Percentiles rank a stretch among this genome's conserved stretches.
Evolutionary conservation across 2,888 invertebrate species (phyloP).

Genomic region (Globia sparganii): DNA sequence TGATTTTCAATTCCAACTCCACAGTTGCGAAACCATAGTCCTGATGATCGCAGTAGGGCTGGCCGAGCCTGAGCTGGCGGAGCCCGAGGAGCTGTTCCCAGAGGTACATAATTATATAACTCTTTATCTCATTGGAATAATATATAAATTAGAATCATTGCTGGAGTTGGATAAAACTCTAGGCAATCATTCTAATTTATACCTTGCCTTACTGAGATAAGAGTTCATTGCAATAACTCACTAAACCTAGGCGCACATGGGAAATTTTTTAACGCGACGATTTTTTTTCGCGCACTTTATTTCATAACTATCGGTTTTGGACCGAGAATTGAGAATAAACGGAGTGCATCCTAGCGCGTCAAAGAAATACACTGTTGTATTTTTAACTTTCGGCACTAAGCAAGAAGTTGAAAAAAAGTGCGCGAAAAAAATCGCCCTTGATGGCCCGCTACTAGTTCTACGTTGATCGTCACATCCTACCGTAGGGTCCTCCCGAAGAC

Average conservation of each 20-base stretch:
- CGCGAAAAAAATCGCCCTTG: no score
- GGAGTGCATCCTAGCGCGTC: no score
- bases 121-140: background rate
- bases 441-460: no score
- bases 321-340: no score
- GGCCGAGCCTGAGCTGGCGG: constrained; percentile 92
- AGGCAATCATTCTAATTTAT: background rate
- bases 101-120: constrained; percentile 67
- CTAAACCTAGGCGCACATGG: background rate
- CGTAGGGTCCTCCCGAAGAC: constrained; percentile 90
- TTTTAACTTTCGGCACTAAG: no score
- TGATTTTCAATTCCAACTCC: background rate
- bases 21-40: constrained; percentile 92
- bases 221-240: background rate
- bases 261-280: background rate
- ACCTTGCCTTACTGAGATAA: background rate
- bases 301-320: no score
- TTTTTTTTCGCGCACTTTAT: background rate
- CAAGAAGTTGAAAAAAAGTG: no score
- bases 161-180: background rate
- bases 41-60: constrained; percentile 92
- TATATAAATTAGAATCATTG: background rate
- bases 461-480: background rate
- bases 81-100: constrained; percentile 91
- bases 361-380: no score